A percentile compares a stretch with the other conserved stretches of the same genome.
Conservation (phyloP, 2,888 invertebrate species). For the Dastarcus helophoroides region DNA sequence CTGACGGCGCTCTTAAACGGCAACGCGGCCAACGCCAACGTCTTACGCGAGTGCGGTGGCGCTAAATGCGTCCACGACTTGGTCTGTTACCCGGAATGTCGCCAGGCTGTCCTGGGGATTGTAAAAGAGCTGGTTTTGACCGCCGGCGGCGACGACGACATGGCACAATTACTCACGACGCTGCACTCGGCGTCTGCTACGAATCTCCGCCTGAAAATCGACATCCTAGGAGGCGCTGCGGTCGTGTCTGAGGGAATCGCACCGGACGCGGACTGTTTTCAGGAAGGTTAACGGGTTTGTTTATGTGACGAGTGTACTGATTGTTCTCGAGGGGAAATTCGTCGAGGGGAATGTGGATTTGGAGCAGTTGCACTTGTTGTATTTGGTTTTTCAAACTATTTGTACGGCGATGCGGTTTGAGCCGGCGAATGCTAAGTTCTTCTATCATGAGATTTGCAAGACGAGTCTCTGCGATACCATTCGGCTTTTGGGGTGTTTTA, state of each 20-base stretch:
- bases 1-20: slow-evolving; percentile 71
- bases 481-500: slow-evolving; percentile 83
- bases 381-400: slow-evolving; percentile 87
- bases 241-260: slow-evolving; percentile 87
- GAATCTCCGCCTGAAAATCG: slow-evolving; percentile 74
- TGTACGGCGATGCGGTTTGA: slow-evolving; percentile 98
- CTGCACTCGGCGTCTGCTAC: slow-evolving; percentile 82
- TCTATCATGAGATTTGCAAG: slow-evolving; percentile 93
- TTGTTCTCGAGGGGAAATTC: slow-evolving; percentile 79
- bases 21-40: slow-evolving; percentile 80
- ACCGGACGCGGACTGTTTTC: slow-evolving; percentile 91
- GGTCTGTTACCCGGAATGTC: slow-evolving; percentile 70
- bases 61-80: slow-evolving; percentile 86
- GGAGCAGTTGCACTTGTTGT: slow-evolving; percentile 66
- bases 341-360: slow-evolving; percentile 37
- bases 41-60: slow-evolving; percentile 88
- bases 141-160: slow-evolving; percentile 91
- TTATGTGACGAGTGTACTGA: slow-evolving; percentile 90
- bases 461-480: slow-evolving; percentile 90
- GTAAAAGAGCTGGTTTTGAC: slow-evolving; percentile 81
- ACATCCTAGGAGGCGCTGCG: slow-evolving; percentile 82
- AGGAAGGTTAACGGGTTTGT: slow-evolving; percentile 96
- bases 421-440: slow-evolving; percentile 97
- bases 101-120: slow-evolving; percentile 72
- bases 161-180: slow-evolving; percentile 82